Percentiles rank a stretch among this genome's conserved stretches.
These are phyloP conservation scores for Urophycis tenuis DNA, from an alignment of 2,797 vertebrate genomes.

Conservation along the genomic window DNA sequence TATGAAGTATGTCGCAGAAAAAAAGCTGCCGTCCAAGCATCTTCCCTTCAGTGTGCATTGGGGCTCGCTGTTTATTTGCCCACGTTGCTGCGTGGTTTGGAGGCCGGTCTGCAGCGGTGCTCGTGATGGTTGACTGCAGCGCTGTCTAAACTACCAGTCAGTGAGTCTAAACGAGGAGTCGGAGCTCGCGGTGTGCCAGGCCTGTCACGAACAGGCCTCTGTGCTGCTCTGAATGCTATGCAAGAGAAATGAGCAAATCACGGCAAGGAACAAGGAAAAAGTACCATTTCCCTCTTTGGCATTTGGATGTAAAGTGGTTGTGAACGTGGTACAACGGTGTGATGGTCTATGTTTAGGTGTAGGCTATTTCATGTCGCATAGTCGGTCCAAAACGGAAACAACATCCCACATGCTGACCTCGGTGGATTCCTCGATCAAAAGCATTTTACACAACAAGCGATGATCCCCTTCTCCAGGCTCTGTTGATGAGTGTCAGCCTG, in stretches of 20 bases:
- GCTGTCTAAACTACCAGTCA: neutral
- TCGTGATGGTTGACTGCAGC: neutral
- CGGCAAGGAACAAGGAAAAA: neutral
- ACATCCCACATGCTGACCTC: neutral
- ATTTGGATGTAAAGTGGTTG: neutral
- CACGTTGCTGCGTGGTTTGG: neutral
- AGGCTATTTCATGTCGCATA: neutral
- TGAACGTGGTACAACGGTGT: neutral
- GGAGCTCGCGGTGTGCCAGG: neutral
- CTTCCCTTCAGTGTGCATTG: neutral
- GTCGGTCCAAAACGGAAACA: neutral
- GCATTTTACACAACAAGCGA: neutral
- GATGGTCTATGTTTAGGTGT: neutral
- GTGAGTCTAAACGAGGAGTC: too few relatives aligned
- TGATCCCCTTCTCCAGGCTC: neutral
- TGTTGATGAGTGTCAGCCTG: neutral
- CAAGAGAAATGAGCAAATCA: neutral
- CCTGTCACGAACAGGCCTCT: neutral
- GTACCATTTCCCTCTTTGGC: neutral
- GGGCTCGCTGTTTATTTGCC: neutral
- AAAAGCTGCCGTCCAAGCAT: too few relatives aligned
- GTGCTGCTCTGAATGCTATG: neutral
- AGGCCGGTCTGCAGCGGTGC: neutral
- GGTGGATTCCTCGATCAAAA: neutral
- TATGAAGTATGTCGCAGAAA: neutral